Evolutionary conservation across 2,888 invertebrate species (phyloP).

Genomic region (Seira sanloemensis): DNA sequence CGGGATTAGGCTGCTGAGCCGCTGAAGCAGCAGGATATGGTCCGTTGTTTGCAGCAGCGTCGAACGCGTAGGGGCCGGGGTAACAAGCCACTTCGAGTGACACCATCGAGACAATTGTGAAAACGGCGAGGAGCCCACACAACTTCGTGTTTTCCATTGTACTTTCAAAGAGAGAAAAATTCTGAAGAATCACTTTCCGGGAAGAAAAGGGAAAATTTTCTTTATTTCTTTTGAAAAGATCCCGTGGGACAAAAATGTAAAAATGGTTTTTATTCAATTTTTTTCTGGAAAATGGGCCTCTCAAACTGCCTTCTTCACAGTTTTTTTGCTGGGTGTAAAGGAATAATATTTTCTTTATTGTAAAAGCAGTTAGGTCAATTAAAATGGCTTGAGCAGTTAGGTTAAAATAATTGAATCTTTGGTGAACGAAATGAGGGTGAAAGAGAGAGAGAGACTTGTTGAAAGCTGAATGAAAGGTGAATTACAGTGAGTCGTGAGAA

Average conservation of each 20-base stretch:
- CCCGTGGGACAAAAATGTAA: background rate
- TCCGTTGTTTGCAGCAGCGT: constrained; percentile 62
- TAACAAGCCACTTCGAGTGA: constrained; percentile 70
- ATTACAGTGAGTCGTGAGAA: background rate
- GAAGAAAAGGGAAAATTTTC: constrained; percentile 6
- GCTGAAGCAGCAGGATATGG: constrained; percentile 52
- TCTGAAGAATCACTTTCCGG: background rate
- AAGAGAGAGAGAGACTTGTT: background rate
- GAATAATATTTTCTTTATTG: background rate
- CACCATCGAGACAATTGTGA: constrained; percentile 65
- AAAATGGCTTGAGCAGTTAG: background rate
- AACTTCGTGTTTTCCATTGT: constrained; percentile 70
- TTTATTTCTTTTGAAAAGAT: background rate
- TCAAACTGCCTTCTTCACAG: too few species aligned
- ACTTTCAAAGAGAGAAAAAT: constrained; percentile 18
- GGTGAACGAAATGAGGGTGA: background rate
- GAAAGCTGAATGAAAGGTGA: background rate
- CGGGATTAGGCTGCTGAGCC: constrained; percentile 58
- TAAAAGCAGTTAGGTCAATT: background rate
- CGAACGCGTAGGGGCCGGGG: constrained; percentile 71
- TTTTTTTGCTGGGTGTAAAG: background rate
- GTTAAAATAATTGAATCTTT: background rate
- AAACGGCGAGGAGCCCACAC: constrained; percentile 60
- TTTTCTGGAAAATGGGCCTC: too few species aligned
- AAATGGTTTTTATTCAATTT: too few species aligned